A percentile compares a stretch with the other conserved stretches of the same genome.
Conservation (phyloP, 2,888 invertebrate species). For the Nephrocerus scutellatus region DNA sequence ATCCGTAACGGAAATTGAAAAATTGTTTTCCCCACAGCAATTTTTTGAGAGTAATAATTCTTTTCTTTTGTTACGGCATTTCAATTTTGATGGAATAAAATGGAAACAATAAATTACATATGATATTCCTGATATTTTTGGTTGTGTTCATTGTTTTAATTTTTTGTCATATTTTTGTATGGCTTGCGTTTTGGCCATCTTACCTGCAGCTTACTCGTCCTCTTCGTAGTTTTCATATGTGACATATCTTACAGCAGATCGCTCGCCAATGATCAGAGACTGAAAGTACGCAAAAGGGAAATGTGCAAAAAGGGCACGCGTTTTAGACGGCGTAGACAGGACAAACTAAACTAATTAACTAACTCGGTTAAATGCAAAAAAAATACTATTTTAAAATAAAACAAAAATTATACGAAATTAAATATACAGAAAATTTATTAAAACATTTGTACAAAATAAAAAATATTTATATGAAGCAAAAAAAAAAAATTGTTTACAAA, state of each 20-base stretch:
- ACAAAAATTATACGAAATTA: conserved; percentile 2
- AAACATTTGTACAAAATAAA: conserved; percentile 9
- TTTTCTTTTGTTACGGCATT: conserved; percentile 16
- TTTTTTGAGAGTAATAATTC: conserved; percentile 28
- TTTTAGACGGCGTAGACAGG: not conserved
- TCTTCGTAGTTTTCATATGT: conserved; percentile 92
- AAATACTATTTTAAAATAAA: not conserved
- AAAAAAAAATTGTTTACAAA: conserved; percentile 13
- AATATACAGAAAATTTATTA: conserved; percentile 5
- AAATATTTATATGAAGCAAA: conserved; percentile 14
- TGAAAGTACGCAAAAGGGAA: too few relatives aligned
- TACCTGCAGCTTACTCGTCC: conserved; percentile 54
- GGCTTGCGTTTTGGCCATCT: conserved; percentile 10
- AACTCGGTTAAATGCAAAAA: not conserved
- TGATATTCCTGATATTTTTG: conserved; percentile 48
- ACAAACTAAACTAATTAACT: too few relatives aligned
- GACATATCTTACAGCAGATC: conserved; percentile 89
- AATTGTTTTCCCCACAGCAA: conserved; percentile 20
- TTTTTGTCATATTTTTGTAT: conserved; percentile 13
- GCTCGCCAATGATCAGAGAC: conserved; percentile 84
- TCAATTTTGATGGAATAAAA: conserved; percentile 19
- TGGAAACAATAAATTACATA: conserved; percentile 31
- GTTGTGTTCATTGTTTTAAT: conserved; percentile 31
- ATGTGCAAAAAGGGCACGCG: not conserved
- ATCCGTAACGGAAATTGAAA: conserved; percentile 6